Percentiles rank a stretch among this genome's conserved stretches.
phyloP scores from a whole-genome alignment of 2,797 vertebrate genomes.

The Acestrorhynchus altus region DNA sequence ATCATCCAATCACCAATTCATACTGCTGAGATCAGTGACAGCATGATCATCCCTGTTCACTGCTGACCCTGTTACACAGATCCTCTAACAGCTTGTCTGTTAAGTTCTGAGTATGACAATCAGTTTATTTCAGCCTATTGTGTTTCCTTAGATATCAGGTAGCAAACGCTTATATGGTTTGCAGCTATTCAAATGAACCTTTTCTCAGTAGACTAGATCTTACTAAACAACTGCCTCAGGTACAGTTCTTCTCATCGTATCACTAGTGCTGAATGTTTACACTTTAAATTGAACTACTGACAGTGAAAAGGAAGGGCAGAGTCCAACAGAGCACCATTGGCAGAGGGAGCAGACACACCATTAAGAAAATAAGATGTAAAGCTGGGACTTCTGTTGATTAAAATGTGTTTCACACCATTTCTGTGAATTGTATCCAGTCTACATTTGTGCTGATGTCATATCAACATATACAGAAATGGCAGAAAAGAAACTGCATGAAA shows the following conservation, averaged over 20 bases:
- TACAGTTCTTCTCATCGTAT: conserved; percentile 66
- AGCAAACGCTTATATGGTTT: conserved; percentile 22
- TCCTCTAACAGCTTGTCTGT: not conserved
- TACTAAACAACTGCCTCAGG: conserved; percentile 76
- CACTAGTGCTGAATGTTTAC: conserved; percentile 61
- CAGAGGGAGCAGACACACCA: not conserved
- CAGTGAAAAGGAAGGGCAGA: not conserved
- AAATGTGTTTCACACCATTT: conserved; percentile 4
- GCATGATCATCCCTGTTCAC: not conserved
- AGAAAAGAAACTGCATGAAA: conserved; percentile 23
- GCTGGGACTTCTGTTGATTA: not conserved
- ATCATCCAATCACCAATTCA: not conserved
- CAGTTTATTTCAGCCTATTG: conserved; percentile 25
- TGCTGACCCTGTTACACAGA: not conserved
- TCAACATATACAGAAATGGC: not conserved
- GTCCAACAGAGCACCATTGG: not conserved
- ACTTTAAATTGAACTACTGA: conserved; percentile 45
- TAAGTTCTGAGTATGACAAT: conserved; percentile 44
- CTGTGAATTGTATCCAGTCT: not conserved
- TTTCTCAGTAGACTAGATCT: conserved; percentile 60
- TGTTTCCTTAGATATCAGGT: conserved; percentile 24
- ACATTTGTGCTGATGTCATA: not conserved
- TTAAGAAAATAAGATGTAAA: not conserved
- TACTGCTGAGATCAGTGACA: not conserved
- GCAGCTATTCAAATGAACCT: conserved; percentile 43